A percentile compares a stretch with the other conserved stretches of the same genome.
Conservation (phyloP, 2,888 invertebrate genomes). For the Lapara coniferarum region DNA sequence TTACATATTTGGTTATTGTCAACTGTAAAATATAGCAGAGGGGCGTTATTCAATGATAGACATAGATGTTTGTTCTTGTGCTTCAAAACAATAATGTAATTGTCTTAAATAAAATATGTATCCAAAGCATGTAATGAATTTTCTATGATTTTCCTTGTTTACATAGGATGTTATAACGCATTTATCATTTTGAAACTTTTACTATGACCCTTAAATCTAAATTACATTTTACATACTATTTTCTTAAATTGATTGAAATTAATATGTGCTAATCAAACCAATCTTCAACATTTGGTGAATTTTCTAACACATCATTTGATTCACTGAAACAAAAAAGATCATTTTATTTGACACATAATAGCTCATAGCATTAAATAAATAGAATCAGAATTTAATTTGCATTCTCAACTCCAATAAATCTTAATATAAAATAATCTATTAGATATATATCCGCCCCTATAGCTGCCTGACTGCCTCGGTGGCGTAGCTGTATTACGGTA, state of each 20-base stretch:
- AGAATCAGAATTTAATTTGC: neutral
- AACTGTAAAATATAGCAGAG: slow-evolving; percentile 66
- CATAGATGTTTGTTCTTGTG: slow-evolving; percentile 73
- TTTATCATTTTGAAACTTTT: neutral
- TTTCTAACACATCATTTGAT: slow-evolving; percentile 92
- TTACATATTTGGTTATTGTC: slow-evolving; percentile 60
- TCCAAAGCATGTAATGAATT: slow-evolving; percentile 60
- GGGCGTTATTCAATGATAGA: slow-evolving; percentile 66
- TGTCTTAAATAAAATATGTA: slow-evolving; percentile 81
- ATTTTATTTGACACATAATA: neutral
- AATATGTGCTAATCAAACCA: slow-evolving; percentile 81
- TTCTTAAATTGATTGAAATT: slow-evolving; percentile 24
- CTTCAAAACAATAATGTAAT: slow-evolving; percentile 77
- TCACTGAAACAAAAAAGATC: slow-evolving; percentile 84
- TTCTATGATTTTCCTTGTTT: neutral
- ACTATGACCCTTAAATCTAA: neutral
- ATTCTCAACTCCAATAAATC: too few relatives aligned
- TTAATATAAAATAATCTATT: too few relatives aligned
- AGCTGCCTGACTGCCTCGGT: too few relatives aligned
- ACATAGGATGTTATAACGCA: neutral
- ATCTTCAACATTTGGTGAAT: slow-evolving; percentile 93
- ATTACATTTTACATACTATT: neutral
- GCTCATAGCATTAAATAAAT: neutral
- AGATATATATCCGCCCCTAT: too few relatives aligned
- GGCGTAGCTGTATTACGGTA: too few relatives aligned